phyloP scores from a whole-genome alignment of 2,888 invertebrate genomes.

The Gortyna flavago region DNA sequence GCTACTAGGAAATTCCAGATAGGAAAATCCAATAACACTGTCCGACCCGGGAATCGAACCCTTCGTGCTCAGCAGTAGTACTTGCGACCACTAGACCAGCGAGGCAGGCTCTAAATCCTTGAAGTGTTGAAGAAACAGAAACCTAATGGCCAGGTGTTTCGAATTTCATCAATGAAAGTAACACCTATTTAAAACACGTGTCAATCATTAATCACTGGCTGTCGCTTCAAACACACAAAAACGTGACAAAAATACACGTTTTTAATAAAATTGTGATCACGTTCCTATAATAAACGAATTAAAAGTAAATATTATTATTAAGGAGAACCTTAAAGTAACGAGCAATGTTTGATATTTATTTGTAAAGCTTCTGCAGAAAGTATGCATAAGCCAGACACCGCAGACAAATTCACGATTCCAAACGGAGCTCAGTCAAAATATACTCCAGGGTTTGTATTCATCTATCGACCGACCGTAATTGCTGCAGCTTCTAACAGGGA shows the following conservation, averaged over 20 bases:
- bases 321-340: conserved; percentile 11
- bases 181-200: conserved; percentile 34
- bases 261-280: conserved; percentile 26
- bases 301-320: conserved; percentile 47
- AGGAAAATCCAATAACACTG: too few species aligned
- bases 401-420: conserved; percentile 39
- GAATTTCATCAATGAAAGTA: conserved; percentile 26
- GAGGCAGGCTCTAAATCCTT: too few species aligned
- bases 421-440: conserved; percentile 13
- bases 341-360: conserved; percentile 22
- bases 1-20: not conserved
- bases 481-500: not conserved
- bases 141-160: conserved; percentile 28
- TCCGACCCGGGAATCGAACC: too few species aligned
- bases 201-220: conserved; percentile 14
- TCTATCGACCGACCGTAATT: not conserved
- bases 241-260: conserved; percentile 39
- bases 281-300: conserved; percentile 1
- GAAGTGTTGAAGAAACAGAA: conserved; percentile 6
- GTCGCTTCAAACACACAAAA: conserved; percentile 8
- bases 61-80: too few species aligned
- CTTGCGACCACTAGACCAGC: too few species aligned
- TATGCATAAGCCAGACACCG: conserved; percentile 32
- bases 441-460: conserved; percentile 11
- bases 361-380: conserved; percentile 45